Conservation (phyloP, 2,113 vertebrate genomes). For the Triplophysa tibetana region DNA sequence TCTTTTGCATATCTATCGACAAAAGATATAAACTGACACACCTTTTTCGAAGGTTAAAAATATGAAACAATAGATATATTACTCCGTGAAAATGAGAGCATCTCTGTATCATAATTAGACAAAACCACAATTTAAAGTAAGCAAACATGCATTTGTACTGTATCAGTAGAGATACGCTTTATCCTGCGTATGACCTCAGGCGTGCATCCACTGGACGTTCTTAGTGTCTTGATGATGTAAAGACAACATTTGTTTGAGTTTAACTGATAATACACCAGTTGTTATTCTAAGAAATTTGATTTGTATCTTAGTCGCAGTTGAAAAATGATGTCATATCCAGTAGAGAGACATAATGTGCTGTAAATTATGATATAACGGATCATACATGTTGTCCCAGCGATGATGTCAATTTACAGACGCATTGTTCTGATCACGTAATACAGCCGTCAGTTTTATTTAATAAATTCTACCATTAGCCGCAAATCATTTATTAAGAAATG, state of each 20-base stretch:
- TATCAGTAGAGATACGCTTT: constrained; percentile 22
- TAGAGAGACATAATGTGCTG: background rate
- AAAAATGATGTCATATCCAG: constrained; percentile 26
- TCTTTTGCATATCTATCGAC: no score
- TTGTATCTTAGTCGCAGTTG: constrained; percentile 18
- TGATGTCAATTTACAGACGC: constrained; percentile 11
- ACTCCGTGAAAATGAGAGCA: background rate
- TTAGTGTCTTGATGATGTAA: background rate
- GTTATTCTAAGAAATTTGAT: constrained; percentile 12
- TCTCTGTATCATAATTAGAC: background rate
- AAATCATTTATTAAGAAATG: no score
- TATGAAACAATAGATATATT: background rate
- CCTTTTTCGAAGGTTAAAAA: background rate
- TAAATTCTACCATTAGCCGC: background rate
- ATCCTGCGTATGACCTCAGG: constrained; percentile 31
- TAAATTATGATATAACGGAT: constrained; percentile 16
- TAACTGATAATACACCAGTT: constrained; percentile 24
- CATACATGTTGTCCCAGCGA: background rate
- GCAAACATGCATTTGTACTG: background rate
- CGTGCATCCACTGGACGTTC: constrained; percentile 1
- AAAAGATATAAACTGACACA: background rate
- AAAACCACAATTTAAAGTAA: constrained; percentile 4
- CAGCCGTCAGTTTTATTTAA: background rate
- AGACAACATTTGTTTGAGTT: constrained; percentile 23
- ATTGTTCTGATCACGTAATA: constrained; percentile 5